Base-by-base conservation (phyloP, 2,797 vertebrate genomes). In the Cottoperca gobio region DNA sequence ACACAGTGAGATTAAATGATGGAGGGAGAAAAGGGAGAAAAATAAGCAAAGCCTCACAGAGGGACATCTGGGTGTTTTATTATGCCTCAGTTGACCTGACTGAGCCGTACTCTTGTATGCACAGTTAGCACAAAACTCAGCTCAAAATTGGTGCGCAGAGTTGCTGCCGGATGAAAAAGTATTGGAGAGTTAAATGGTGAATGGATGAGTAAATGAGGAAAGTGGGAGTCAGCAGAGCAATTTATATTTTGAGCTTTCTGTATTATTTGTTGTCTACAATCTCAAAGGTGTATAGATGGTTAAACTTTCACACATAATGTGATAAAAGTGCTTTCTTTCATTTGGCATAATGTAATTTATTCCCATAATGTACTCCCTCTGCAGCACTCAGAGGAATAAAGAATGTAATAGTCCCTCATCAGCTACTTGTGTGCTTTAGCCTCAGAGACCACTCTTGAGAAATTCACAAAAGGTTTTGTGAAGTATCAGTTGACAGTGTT, bases 401-500 rank as follows among this genome's bases (percentile, higher is more conserved):
- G 6, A 75, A 74, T 75, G 70, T 76, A 82, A 82, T 70, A 67
- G 53, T 70, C 54, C 12, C 72, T 77, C 81, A 78, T 86, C 70
- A 79, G 31, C 68, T 76, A 45, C 63, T 78, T 28, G 76, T 66
- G 31, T 35, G 28, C 52, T 70, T 70, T 70, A 70, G 52, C 68
- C 76, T 77, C 23, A 63, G 76, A 80, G 78, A 79, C 66, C 31
- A 46, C 57, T 63, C 60, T 62, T 71, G 63, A 83, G 58, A 62
- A 78, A 85, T 74, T 72, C 67, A 69, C 46, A 63, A 39, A 53
- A 57, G 26, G 24, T 65, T 80, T 69, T 77, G n/a, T 60, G 54
- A 60, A 70, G 82, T 63, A 39, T 76, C 39, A 62, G 74, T 79
- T 85, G 83, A 85, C 71, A 77, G 43, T 78, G 76, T 88, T 83